phyloP scores from a whole-genome alignment of 2,888 invertebrate species.

The Eupithecia vulgata region DNA sequence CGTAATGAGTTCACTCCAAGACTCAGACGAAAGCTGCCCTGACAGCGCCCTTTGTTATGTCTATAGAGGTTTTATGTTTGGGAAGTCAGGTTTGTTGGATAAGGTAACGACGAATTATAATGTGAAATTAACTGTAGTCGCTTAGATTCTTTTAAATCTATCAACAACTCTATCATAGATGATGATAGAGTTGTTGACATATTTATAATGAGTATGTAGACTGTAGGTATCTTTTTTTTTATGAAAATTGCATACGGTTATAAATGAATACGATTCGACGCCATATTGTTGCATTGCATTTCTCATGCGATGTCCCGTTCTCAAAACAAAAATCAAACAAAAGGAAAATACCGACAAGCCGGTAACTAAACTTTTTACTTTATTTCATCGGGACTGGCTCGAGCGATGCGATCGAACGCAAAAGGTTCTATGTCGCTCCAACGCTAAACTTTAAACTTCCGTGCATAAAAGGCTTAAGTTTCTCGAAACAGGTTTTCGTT shows the following conservation, averaged over 20 bases:
- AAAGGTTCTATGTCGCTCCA: slow-evolving; percentile 74
- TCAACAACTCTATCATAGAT: not conserved
- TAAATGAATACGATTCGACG: slow-evolving; percentile 54
- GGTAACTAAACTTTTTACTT: slow-evolving; percentile 83
- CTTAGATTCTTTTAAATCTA: not conserved
- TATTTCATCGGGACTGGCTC: slow-evolving; percentile 70
- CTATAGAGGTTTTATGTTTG: slow-evolving; percentile 14
- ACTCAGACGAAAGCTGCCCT: slow-evolving; percentile 43
- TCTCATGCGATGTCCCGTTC: slow-evolving; percentile 82
- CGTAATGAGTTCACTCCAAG: slow-evolving; percentile 74
- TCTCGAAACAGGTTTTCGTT: slow-evolving; percentile 81
- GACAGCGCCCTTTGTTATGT: slow-evolving; percentile 51
- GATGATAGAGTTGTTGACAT: too few relatives aligned
- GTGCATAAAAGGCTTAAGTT: slow-evolving; percentile 82
- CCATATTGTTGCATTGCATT: slow-evolving; percentile 82
- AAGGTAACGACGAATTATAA: not conserved
- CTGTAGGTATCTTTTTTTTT: too few relatives aligned
- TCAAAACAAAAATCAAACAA: slow-evolving; percentile 81
- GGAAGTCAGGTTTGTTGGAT: not conserved
- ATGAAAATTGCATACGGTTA: not conserved
- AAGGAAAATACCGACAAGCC: slow-evolving; percentile 81
- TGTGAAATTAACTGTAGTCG: not conserved
- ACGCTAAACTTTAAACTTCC: slow-evolving; percentile 74
- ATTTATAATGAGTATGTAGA: too few relatives aligned
- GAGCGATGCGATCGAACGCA: slow-evolving; percentile 49